phyloP scores from a whole-genome alignment of 2,888 invertebrate species.

The Eupsilia transversa region DNA sequence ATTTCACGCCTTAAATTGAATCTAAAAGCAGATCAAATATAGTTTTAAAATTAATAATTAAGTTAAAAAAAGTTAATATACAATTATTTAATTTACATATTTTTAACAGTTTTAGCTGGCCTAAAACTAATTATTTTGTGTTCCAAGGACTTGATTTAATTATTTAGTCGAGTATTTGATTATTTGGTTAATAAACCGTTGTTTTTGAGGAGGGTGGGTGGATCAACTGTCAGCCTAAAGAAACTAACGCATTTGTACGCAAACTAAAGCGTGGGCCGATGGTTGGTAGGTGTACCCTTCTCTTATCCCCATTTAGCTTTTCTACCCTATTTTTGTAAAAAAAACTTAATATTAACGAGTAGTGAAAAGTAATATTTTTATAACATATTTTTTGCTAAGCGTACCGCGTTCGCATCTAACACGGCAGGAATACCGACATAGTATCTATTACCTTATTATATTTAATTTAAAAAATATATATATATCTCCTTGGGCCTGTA shows the following conservation, averaged over 20 bases:
- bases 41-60: slow-evolving; percentile 14
- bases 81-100: slow-evolving; percentile 18
- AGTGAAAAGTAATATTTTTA: slow-evolving; percentile 66
- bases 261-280: not conserved
- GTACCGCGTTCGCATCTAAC: slow-evolving; percentile 15
- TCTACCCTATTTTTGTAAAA: slow-evolving; percentile 63
- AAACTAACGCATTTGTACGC: not conserved
- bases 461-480: too few relatives aligned
- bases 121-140: slow-evolving; percentile 64
- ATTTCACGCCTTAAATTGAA: not conserved
- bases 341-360: slow-evolving; percentile 31
- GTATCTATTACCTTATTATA: not conserved
- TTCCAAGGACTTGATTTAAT: slow-evolving; percentile 21
- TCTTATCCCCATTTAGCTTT: slow-evolving; percentile 48
- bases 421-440: slow-evolving; percentile 21
- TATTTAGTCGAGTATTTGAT: not conserved
- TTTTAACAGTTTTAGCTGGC: slow-evolving; percentile 71
- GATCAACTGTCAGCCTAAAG: slow-evolving; percentile 4
- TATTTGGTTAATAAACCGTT: slow-evolving; percentile 10
- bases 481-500: not conserved
- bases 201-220: slow-evolving; percentile 1
- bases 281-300: slow-evolving; percentile 13
- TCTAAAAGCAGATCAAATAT: slow-evolving; percentile 28
- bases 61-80: not conserved
- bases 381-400: slow-evolving; percentile 71